These are phyloP conservation scores for Eulemur albifrons DNA, from an alignment of 2,797 vertebrate genomes.

Conservation along the genomic window DNA sequence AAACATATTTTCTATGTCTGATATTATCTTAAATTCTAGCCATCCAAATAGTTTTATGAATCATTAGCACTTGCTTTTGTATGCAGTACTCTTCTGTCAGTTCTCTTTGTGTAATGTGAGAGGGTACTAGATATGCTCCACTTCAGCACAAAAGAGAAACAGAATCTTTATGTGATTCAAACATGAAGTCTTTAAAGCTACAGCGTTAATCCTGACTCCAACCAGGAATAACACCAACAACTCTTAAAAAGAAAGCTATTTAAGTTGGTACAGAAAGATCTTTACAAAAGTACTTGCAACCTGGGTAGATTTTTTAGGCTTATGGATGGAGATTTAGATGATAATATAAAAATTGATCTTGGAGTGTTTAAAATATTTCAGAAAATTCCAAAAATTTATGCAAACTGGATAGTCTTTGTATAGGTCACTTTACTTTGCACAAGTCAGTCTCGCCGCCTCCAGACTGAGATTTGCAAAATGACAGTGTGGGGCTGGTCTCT, in stretches of 20 bases:
- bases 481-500: neutral
- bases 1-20: neutral
- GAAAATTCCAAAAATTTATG: neutral
- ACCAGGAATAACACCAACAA: neutral
- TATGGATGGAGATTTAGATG: neutral
- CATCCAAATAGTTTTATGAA: neutral
- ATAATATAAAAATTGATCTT: neutral
- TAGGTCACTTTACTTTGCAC: neutral
- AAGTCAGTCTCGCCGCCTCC: neutral
- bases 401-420: neutral
- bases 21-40: neutral
- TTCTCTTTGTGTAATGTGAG: neutral
- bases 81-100: neutral
- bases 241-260: neutral
- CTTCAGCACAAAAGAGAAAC: neutral
- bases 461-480: neutral
- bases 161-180: neutral
- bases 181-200: neutral
- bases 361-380: neutral
- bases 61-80: neutral
- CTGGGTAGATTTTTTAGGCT: neutral
- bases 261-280: neutral
- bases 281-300: neutral
- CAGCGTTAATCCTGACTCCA: neutral
- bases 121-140: neutral